Evolutionary conservation across 1,140 invertebrate genomes (phyloP), one percentile per base, ranked within the genome.

Genomic region (Steinernema feltiae): DNA sequence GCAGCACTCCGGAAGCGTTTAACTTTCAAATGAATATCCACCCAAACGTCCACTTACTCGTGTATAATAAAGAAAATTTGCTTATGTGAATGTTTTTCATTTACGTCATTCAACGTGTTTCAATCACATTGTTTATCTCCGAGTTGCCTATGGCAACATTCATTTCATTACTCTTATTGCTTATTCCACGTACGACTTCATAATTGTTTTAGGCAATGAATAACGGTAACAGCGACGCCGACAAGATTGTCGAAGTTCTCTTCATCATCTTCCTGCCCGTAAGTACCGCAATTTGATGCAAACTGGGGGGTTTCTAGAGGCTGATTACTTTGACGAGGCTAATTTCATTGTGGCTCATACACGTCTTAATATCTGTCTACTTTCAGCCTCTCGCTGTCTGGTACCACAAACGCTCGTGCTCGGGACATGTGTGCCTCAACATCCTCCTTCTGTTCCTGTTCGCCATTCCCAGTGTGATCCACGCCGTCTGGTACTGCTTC

Each of bases 321-420:
- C n/a, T n/a, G n/a, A n/a, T n/a, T n/a, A n/a, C n/a, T n/a, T n/a
- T 48, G n/a, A 48, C 46, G 46, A 48, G n/a, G 46, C 46, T n/a
- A 17, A 69, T 30, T 69, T 30, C n/a, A 48, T 41, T 41, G 35
- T 7, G 7, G 7, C 21, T 21, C 3, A 30, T 3, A 69, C 3
- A 3, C 24, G 3, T 30, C 69, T 72, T 12, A 72, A 27, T 32
- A 17, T 32, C 32, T 70, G 17, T 70, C 27, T 75, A 69, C 41
- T 63, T 77, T 70, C 63, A 77, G 76, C 76, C 76, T 21, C 69
- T 77, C 17, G 76, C 76, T 24, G 53, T 77, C 32, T 77, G 76
- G 76, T 74, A 32, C 46, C 76, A 77, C 69, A 53, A 31, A 30
- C 70, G 72, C 31, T 7, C 48, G 24, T 77, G 76, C 24, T 63